Base-by-base conservation (phyloP, 2,888 invertebrate species). In the Schizotus pectinicornis region DNA sequence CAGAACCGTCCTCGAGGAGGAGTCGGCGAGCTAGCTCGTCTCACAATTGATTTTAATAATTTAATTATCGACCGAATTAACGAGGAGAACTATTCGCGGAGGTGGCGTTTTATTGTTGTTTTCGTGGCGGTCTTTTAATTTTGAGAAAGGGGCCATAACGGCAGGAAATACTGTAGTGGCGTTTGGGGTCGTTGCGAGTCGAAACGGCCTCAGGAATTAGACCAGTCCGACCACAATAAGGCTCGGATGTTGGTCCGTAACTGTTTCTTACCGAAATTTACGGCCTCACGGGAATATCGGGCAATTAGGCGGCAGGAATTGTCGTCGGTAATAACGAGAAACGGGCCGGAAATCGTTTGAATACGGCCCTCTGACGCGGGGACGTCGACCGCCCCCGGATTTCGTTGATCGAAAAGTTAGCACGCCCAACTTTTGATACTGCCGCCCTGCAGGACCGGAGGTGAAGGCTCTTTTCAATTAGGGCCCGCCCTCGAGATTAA, bases 251-350 rank as follows among this genome's bases (percentile, higher is more conserved):
- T 55, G 46, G 55, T 11, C 43, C 52, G 50, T 63, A 56, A 63
- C 60, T 58, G 63, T 63, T 63, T 59, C 63, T 63, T 54, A 43
- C 50, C 49, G 41, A 52, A 63, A 63, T 63, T 63, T 63, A 63
- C 59, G 56, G 33, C 48, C 60, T 48, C 42, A 53, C 43, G 50
- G 59, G 55, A 58, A 53, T 43, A 53, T 42, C 53, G 31, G 53
- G 31, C 48, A 50, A 41, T 59, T 54, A 43, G 32, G 32, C 14
- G 30, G 22, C 22, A 22, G 22, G 22, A 22, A 22, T 22, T 22
- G 22, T 22, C 22, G 22, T 22, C 22, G 22, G 22, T 5, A 22
- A 22, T 22, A 22, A 22, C 22, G 22, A 2, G 22, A 22, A 22
- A 22, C 22, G 22, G 22, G 22, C 22, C 22, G 22, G 22, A 22